These are phyloP conservation scores for Gymnocypris eckloni DNA, from an alignment of 2,797 vertebrate species.

Conservation along the genomic window DNA sequence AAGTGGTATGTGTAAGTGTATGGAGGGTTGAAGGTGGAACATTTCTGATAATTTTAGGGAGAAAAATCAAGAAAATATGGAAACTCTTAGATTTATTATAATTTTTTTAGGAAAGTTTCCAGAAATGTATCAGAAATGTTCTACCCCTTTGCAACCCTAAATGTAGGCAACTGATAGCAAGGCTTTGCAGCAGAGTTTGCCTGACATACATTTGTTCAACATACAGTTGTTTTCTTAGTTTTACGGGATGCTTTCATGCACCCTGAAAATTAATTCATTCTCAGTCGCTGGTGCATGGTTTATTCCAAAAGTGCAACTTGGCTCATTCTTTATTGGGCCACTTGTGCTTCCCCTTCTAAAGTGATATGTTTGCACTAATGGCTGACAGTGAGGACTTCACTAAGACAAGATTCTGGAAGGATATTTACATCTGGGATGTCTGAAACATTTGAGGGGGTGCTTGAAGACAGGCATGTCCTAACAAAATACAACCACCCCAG, in stretches of 20 bases:
- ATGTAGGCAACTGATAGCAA: neutral
- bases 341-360: constrained; percentile 6
- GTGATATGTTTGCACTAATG: constrained; percentile 6
- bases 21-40: neutral
- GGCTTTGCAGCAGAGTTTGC: neutral
- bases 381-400: neutral
- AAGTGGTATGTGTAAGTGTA: neutral
- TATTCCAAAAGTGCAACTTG: neutral
- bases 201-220: too few relatives aligned
- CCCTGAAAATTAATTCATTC: too few relatives aligned
- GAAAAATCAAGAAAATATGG: neutral
- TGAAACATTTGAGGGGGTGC: neutral
- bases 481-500: constrained; percentile 15
- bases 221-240: neutral
- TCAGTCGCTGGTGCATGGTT: neutral
- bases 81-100: neutral
- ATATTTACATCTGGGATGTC: neutral
- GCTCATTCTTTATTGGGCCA: neutral
- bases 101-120: neutral
- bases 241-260: neutral
- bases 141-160: neutral
- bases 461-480: constrained; percentile 39
- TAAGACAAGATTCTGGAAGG: neutral
- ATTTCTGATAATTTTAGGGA: neutral
- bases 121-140: neutral